phyloP scores from a whole-genome alignment of 2,113 vertebrate genomes.

The Laticauda colubrina region DNA sequence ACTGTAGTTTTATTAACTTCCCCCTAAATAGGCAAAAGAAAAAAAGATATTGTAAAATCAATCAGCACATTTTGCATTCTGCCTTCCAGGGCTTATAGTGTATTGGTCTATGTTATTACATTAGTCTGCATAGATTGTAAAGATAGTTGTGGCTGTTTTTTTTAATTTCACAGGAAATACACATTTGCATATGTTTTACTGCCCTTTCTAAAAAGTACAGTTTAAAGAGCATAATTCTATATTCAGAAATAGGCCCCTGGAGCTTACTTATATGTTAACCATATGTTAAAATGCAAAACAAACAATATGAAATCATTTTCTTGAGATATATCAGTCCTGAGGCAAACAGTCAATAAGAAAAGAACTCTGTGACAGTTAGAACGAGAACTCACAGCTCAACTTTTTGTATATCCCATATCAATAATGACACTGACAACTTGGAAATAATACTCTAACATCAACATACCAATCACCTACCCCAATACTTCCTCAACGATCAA shows the following conservation, averaged over 20 bases:
- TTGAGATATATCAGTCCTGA: neutral
- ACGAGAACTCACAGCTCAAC: neutral
- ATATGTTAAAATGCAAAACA: neutral
- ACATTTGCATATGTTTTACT: neutral
- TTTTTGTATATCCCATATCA: neutral
- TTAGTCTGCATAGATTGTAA: neutral
- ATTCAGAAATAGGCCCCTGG: neutral
- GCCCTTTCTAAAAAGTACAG: neutral
- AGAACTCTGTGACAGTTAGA: neutral
- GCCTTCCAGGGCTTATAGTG: neutral
- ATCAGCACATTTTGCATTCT: neutral
- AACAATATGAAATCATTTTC: neutral
- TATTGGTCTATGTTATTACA: neutral
- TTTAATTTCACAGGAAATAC: neutral
- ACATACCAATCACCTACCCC: neutral
- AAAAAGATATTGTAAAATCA: neutral
- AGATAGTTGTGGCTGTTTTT: neutral
- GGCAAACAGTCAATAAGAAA: neutral
- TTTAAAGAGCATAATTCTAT: neutral
- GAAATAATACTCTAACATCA: neutral
- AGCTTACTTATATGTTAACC: neutral
- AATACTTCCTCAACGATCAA: neutral
- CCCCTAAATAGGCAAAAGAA: constrained; percentile 66
- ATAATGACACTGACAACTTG: neutral
- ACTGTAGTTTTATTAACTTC: constrained; percentile 52